Base-by-base conservation (phyloP, 2,888 invertebrate species). In the Lepidochitona cinerea region DNA sequence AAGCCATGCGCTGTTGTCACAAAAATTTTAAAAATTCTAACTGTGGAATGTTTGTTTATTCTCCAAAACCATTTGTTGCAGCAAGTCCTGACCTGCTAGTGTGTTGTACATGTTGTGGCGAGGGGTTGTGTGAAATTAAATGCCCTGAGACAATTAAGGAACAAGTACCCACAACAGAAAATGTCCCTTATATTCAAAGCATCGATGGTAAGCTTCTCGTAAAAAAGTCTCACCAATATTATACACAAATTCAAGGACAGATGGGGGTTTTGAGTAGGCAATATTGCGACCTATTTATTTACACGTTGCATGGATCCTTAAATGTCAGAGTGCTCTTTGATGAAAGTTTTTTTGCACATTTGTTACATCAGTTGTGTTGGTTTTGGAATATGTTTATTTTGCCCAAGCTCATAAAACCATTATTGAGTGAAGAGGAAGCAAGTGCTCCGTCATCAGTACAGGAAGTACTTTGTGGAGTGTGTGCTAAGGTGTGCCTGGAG, bases 61-160 rank as follows among this genome's bases (percentile, higher is more conserved):
- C 14, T 29, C 69, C 65, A 5, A 35, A 64, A 12, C 70, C 72
- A 26, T 77, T 35, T 23, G 23, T 77, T 26, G 71, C 75, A 12
- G 73, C 75, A 53, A 77, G 77, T 69, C 69, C 77, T 26, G 75
- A 77, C 52, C 64, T 77, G 32, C 71, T 71, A n/a, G 71, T 72
- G 7, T 37, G 37, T 14, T 77, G 74, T 71, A 37, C 7, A 7
- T 75, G 77, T 49, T 77, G 74, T 68, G 75, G 77, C 9, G 32
- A 68, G 37, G 75, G 73, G 23, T 59, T 59, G 32, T 59, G 59
- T 26, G 59, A 59, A 59, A 59, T 59, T 4, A 59, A 59, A 59
- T 59, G 54, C 23, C 54, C 9, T 54, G 54, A 23, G 26, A 18
- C 14, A 7, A 54, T 54, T 7, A 54, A 54, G 26, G 9, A 23